Evolutionary conservation across 30 jellyfish, hydroid and myxozoan genomes (phyloP).

Genomic region (Cassiopea xamachana): DNA sequence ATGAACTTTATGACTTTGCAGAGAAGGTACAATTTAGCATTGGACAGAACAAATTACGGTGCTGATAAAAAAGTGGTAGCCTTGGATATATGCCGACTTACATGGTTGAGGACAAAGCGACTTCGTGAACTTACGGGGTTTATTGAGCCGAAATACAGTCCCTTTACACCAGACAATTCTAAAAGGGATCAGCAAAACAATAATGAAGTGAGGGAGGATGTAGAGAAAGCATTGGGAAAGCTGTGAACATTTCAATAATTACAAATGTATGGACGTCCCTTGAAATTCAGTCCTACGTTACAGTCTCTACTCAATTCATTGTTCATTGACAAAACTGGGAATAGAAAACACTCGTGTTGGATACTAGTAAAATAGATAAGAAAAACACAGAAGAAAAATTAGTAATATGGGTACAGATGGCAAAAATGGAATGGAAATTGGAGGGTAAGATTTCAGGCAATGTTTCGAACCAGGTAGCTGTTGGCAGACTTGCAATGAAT

Average conservation of each 20-base stretch:
- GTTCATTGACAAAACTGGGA: slow-evolving; percentile 53
- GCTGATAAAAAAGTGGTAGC: slow-evolving; percentile 59
- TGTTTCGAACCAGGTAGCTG: slow-evolving; percentile 64
- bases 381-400: slow-evolving; percentile 54
- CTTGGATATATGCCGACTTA: slow-evolving; percentile 66
- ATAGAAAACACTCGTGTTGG: slow-evolving; percentile 47
- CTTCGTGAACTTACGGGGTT: slow-evolving; percentile 30
- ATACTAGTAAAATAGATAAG: slow-evolving; percentile 54
- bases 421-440: slow-evolving; percentile 43
- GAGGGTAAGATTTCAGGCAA: slow-evolving; percentile 59
- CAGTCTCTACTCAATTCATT: slow-evolving; percentile 51
- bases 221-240: slow-evolving; percentile 17
- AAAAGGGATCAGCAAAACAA: slow-evolving; percentile 44
- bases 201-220: slow-evolving; percentile 35
- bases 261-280: slow-evolving; percentile 50
- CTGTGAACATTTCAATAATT: slow-evolving; percentile 52
- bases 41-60: not conserved
- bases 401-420: slow-evolving; percentile 30
- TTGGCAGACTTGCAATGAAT: slow-evolving; percentile 50
- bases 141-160: slow-evolving; percentile 59
- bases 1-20: no score
- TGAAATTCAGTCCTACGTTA: slow-evolving; percentile 60
- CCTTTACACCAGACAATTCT: slow-evolving; percentile 63
- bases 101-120: slow-evolving; percentile 68
- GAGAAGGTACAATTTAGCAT: no score